Evolutionary conservation across 2,113 vertebrate genomes (phyloP), one percentile per base, ranked within the genome.

Genomic region (Ceratotherium simum): DNA sequence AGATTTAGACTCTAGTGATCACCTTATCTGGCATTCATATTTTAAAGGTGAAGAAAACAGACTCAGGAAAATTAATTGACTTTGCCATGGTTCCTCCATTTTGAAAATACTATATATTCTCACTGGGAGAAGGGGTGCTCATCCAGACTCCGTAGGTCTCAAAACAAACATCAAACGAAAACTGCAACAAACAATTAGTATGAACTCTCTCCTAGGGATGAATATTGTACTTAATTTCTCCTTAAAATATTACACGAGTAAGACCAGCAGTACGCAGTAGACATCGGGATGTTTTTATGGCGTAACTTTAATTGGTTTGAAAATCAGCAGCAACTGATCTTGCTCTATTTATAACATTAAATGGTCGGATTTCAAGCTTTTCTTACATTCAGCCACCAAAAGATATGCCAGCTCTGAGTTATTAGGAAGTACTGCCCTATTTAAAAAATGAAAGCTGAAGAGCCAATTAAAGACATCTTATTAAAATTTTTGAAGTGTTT

Each of bases 191-290:
- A 67, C 3, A 81, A 56, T 39, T 33, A 83, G 42, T 87, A 51
- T n/a, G 46, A 95, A 88, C 64, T 83, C 33, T 78, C 76, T 92
- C 18, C 58, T 84, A 78, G 0, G n/a, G 18, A 72, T 78, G 17
- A 94, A 91, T 86, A 62, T 31, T 51, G 25, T 36, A 76, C 5
- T 64, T n/a, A 54, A 93, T 76, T 80, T 95, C 13, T 11, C 16
- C 29, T 76, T 75, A 93, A 96, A 96, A 88, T 65, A 91, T 64
- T 64, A 58, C n/a, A 83, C 10, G 27, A 72, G 4, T 76, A 79
- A 96, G 48, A 54, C 11, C 8, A 72, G 23, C 62, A 23, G 3
- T 85, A 76, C 36, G 36, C 25, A 80, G 9, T 27, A 89, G 33
- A 54, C 4, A 72, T 78, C 10, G 76, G 8, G 39, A 69, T 29